phyloP scores from a whole-genome alignment of 1,140 invertebrate species.

The Eriosoma lanigerum region DNA sequence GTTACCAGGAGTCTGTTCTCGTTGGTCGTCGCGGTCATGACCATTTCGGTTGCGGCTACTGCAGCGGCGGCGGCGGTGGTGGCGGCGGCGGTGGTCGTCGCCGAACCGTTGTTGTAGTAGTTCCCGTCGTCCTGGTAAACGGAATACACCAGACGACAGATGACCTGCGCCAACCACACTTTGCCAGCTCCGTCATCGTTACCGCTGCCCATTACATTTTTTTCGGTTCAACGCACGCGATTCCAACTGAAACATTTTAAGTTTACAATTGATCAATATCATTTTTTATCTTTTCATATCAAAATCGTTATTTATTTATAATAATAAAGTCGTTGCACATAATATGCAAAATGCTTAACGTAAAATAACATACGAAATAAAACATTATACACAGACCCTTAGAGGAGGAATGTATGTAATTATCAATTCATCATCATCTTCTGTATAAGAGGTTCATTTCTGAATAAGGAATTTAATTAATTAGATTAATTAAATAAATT shows the following conservation, averaged over 20 bases:
- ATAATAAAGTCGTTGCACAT: not conserved
- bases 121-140: slow-evolving; percentile 29
- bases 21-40: slow-evolving; percentile 10
- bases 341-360: not conserved
- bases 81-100: not conserved
- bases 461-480: too few relatives aligned
- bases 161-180: slow-evolving; percentile 50
- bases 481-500: too few relatives aligned
- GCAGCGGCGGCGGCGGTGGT: not conserved
- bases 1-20: slow-evolving; percentile 10
- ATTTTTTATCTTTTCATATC: not conserved
- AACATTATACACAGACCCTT: too few relatives aligned
- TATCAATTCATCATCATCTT: too few relatives aligned
- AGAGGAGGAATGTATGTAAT: too few relatives aligned
- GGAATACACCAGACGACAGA: slow-evolving; percentile 39
- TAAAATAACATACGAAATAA: not conserved
- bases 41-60: slow-evolving; percentile 14
- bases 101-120: slow-evolving; percentile 32
- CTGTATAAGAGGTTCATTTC: too few relatives aligned
- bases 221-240: slow-evolving; percentile 25
- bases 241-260: not conserved
- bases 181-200: slow-evolving; percentile 41
- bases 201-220: slow-evolving; percentile 46
- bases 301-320: not conserved
- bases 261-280: not conserved